Base-by-base conservation (phyloP, 2,113 vertebrate species). In the Calonectris borealis region DNA sequence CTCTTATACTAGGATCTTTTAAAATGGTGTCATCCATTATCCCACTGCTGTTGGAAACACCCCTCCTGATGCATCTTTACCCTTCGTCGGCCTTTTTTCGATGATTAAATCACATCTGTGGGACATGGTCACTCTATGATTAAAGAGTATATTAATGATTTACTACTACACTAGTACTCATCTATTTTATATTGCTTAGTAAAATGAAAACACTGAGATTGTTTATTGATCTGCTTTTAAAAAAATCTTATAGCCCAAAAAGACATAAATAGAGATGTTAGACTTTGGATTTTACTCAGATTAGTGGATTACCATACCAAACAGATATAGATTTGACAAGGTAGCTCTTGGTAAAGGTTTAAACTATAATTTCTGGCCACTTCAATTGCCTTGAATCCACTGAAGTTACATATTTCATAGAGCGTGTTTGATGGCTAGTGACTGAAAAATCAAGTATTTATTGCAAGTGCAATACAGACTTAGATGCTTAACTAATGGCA, bases 141-240 rank as follows among this genome's bases (percentile, higher is more conserved):
- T 92, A 96, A 92, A 68, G 77, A 91, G 68, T 70, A 51, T 83
- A 94, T 92, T 91, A 95, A 96, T 94, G 86, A 94, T 95, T 90
- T 90, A 96, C 71, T 78, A 93, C 86, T 92, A 81, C 29, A 88
- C 71, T 62, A 83, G 72, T 83, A 88, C 55, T 90, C 86, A 83
- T 91, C 49, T 87, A 77, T 92, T 93, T 88, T 94, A 90, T 88
- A 83, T 90, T 83, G 64, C 88, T 96, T 90, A 97, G 64, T 81
- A 96, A 95, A 96, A 96, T 94, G 85, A 95, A 96, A 96, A 96
- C 60, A 92, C 27, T 83, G 88, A 94, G 86, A 96, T 81, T 91
- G 93, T 92, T 90, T 96, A 95, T 84, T 95, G 96, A 95, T 92
- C 68, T 88, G 20, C 38, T 83, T 81, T 32, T 3, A 21, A 90